phyloP scores from a whole-genome alignment of 1,140 invertebrate species.

The Archivesica marissinica region DNA sequence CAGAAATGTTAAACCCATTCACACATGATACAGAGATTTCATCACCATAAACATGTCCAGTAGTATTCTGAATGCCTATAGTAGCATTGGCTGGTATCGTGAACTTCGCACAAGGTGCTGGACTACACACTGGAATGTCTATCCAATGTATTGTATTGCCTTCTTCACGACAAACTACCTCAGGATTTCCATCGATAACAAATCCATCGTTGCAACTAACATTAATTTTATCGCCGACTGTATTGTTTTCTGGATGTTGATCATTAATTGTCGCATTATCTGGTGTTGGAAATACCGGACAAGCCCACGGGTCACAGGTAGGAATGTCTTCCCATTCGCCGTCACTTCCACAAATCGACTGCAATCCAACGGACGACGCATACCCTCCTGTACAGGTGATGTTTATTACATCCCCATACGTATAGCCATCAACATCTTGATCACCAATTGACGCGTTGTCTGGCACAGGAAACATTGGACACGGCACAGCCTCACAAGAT shows the following conservation, averaged over 20 bases:
- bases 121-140: too few relatives aligned
- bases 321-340: not conserved
- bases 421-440: too few relatives aligned
- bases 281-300: not conserved
- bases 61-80: too few relatives aligned
- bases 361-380: not conserved
- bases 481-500: not conserved
- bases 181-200: not conserved
- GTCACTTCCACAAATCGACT: not conserved
- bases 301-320: not conserved
- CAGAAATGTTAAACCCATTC: too few relatives aligned
- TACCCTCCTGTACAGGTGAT: not conserved
- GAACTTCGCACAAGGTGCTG: too few relatives aligned
- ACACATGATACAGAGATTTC: too few relatives aligned
- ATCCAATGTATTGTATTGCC: too few relatives aligned
- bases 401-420: not conserved
- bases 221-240: not conserved
- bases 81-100: too few relatives aligned
- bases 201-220: not conserved
- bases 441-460: not conserved
- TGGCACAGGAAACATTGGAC: not conserved
- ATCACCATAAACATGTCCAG: too few relatives aligned
- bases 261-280: not conserved
- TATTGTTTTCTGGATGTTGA: too few relatives aligned
- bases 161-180: not conserved